phyloP scores from a whole-genome alignment of 2,797 vertebrate genomes.

The Bovichtus variegatus region DNA sequence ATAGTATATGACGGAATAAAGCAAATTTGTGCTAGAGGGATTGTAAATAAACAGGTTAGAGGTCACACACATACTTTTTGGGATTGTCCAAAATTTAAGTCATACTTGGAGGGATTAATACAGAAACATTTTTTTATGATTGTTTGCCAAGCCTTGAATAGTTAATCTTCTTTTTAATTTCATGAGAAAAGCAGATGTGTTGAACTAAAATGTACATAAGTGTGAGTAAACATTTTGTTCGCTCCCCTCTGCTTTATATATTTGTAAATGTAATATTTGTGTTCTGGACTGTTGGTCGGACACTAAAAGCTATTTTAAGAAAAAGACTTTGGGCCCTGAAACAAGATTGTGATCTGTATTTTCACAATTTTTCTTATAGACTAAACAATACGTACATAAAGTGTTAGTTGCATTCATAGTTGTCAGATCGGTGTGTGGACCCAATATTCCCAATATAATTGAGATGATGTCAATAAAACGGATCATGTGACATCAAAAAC shows the following conservation, averaged over 20 bases:
- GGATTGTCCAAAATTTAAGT: too few species aligned
- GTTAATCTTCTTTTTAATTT: too few species aligned
- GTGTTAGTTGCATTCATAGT: accelerated
- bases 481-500: neutral
- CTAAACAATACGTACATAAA: neutral
- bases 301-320: neutral
- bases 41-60: too few species aligned
- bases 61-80: too few species aligned
- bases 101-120: too few species aligned
- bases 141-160: too few species aligned
- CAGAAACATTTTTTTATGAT: too few species aligned
- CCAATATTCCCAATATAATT: neutral
- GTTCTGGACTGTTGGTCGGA: neutral
- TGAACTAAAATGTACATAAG: too few species aligned
- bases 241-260: neutral
- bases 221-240: too few species aligned
- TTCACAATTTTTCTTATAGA: neutral
- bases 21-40: too few species aligned
- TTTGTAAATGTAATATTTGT: neutral
- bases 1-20: too few species aligned
- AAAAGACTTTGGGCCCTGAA: neutral
- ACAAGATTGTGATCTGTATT: neutral
- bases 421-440: neutral
- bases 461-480: neutral
- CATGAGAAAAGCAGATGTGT: too few species aligned